These are phyloP conservation scores for Pararge aegeria DNA, from an alignment of 1,140 invertebrate species.

Conservation along the genomic window DNA sequence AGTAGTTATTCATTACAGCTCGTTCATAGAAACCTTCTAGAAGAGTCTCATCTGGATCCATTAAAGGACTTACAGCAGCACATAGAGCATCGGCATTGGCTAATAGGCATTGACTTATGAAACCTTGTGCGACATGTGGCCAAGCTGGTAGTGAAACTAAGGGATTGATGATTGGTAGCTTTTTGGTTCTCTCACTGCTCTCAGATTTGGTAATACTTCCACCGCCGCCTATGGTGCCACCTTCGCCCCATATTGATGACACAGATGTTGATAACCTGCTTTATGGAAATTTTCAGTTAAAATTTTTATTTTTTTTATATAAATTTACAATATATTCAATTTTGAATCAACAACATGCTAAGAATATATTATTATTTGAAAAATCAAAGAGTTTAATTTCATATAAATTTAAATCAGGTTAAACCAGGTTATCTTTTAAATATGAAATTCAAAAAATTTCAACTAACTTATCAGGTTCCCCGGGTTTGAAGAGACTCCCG, in stretches of 20 bases:
- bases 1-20: slow-evolving; percentile 99
- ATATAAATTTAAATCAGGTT: too few relatives aligned
- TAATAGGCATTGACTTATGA: slow-evolving; percentile 86
- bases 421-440: too few relatives aligned
- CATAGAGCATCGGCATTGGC: slow-evolving; percentile 98
- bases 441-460: neutral
- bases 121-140: slow-evolving; percentile 84
- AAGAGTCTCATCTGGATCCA: slow-evolving; percentile 94
- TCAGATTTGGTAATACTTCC: slow-evolving; percentile 53
- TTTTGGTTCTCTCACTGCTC: slow-evolving; percentile 81
- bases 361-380: too few relatives aligned
- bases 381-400: too few relatives aligned
- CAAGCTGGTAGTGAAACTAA: slow-evolving; percentile 91
- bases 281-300: slow-evolving; percentile 16
- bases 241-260: slow-evolving; percentile 78
- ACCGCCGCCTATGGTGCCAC: slow-evolving; percentile 36
- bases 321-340: too few relatives aligned
- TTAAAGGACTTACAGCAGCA: slow-evolving; percentile 94
- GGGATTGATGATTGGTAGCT: slow-evolving; percentile 94
- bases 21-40: slow-evolving; percentile 95
- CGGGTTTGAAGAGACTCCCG: slow-evolving; percentile 86
- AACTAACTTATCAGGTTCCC: slow-evolving; percentile 81
- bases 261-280: slow-evolving; percentile 76
- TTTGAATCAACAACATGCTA: too few relatives aligned
- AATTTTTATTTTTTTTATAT: neutral